These are phyloP conservation scores for Platorchestia sp. DNA, from an alignment of 1,140 invertebrate genomes.

Conservation along the genomic window DNA sequence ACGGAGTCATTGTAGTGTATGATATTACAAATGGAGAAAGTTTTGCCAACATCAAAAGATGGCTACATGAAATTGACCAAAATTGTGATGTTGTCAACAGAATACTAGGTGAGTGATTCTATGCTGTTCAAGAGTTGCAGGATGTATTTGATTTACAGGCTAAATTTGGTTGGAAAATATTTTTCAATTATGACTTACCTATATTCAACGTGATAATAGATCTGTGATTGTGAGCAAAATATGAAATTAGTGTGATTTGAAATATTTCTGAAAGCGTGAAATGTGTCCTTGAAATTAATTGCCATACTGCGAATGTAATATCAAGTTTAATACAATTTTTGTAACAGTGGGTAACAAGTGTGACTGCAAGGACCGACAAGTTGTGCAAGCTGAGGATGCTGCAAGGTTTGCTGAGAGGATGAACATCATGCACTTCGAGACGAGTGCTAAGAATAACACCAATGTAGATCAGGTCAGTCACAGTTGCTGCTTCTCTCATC, in stretches of 20 bases:
- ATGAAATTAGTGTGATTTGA: neutral
- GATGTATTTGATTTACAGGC: neutral
- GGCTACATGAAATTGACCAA: slow-evolving; percentile 98
- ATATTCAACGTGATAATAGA: neutral
- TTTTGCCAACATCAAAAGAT: slow-evolving; percentile 98
- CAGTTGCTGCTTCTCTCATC: neutral
- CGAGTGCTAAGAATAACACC: slow-evolving; percentile 98
- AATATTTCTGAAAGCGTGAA: neutral
- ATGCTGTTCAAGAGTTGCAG: neutral
- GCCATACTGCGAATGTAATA: neutral
- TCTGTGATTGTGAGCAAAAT: neutral
- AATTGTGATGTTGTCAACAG: slow-evolving; percentile 99
- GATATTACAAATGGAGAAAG: slow-evolving; percentile 99
- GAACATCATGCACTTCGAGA: slow-evolving; percentile 97
- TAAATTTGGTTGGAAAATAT: neutral
- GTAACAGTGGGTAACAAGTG: slow-evolving; percentile 97
- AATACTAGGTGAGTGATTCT: slow-evolving; percentile 85
- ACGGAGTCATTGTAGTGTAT: slow-evolving; percentile 99
- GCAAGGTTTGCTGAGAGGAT: slow-evolving; percentile 97
- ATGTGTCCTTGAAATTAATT: neutral
- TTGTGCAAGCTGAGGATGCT: slow-evolving; percentile 97
- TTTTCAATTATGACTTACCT: neutral
- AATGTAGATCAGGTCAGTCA: slow-evolving; percentile 97
- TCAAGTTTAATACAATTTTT: neutral
- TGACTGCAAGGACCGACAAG: slow-evolving; percentile 96